Percentiles rank a stretch among this genome's conserved stretches.
Evolutionary conservation across 2,888 invertebrate genomes (phyloP).

Genomic region (Lomographa bimaculata): DNA sequence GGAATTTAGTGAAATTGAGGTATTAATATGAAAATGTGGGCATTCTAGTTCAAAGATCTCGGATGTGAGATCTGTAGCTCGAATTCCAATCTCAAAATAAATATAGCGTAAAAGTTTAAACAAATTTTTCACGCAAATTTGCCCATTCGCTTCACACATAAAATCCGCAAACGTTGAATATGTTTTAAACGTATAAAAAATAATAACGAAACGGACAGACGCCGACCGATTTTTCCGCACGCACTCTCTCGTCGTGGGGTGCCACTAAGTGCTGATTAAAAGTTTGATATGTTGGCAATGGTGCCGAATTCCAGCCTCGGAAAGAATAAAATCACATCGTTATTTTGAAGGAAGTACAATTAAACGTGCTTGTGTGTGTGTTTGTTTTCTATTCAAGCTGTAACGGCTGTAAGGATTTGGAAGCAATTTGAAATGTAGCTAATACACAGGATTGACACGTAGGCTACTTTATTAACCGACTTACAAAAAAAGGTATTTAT

Average conservation of each 20-base stretch:
- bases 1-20: too few relatives aligned
- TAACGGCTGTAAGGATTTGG: too few relatives aligned
- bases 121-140: neutral
- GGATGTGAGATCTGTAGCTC: too few relatives aligned
- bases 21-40: too few relatives aligned
- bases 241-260: conserved; percentile 40
- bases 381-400: too few relatives aligned
- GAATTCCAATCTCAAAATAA: neutral
- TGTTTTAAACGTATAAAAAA: neutral
- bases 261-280: conserved; percentile 66
- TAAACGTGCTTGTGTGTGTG: too few relatives aligned
- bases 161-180: conserved; percentile 1
- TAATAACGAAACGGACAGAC: neutral
- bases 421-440: too few relatives aligned
- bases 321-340: conserved; percentile 24
- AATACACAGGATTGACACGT: too few relatives aligned
- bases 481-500: too few relatives aligned
- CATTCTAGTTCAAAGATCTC: too few relatives aligned
- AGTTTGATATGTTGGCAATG: conserved; percentile 63
- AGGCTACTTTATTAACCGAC: too few relatives aligned
- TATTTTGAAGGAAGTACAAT: too few relatives aligned
- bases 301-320: conserved; percentile 26
- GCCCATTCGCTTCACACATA: neutral
- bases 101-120: neutral
- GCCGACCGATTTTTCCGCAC: conserved; percentile 8